These are phyloP conservation scores for Pyrrhia umbra DNA, from an alignment of 2,888 invertebrate species.

Conservation along the genomic window DNA sequence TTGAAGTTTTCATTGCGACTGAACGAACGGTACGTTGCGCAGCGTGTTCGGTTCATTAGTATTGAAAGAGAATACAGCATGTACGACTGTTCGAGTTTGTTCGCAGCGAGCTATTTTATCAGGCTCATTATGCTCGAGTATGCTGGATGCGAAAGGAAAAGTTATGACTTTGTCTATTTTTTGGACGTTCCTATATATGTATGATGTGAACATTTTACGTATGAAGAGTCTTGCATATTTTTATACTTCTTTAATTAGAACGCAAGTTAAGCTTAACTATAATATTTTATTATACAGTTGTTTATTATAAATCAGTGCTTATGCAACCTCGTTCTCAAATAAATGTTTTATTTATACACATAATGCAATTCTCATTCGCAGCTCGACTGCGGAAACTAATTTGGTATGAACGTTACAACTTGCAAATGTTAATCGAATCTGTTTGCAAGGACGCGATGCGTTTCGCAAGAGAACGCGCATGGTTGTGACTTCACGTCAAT, in stretches of 20 bases:
- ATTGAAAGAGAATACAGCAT: constrained; percentile 55
- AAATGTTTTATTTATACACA: constrained; percentile 37
- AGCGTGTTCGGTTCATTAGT: constrained; percentile 60
- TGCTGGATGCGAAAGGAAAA: constrained; percentile 43
- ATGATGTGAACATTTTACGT: constrained; percentile 6
- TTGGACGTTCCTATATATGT: constrained; percentile 17
- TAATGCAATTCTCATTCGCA: constrained; percentile 40
- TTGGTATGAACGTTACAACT: constrained; percentile 48
- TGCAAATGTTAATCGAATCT: constrained; percentile 59
- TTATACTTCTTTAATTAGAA: neutral
- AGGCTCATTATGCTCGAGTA: constrained; percentile 50
- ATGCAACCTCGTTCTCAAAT: constrained; percentile 1
- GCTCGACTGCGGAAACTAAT: constrained; percentile 56
- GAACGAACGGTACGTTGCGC: constrained; percentile 40
- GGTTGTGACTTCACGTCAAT: constrained; percentile 28
- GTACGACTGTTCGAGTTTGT: constrained; percentile 44
- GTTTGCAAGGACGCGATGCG: constrained; percentile 58
- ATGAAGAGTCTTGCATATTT: neutral
- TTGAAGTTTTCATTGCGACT: constrained; percentile 55
- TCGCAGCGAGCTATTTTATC: constrained; percentile 54
- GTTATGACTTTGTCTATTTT: constrained; percentile 50
- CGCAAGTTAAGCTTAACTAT: neutral
- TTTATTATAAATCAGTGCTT: neutral
- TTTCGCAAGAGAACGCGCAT: constrained; percentile 39
- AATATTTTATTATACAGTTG: neutral